Conservation (phyloP, 2,113 vertebrate species). For the mouse (Mus musculus) region DNA sequence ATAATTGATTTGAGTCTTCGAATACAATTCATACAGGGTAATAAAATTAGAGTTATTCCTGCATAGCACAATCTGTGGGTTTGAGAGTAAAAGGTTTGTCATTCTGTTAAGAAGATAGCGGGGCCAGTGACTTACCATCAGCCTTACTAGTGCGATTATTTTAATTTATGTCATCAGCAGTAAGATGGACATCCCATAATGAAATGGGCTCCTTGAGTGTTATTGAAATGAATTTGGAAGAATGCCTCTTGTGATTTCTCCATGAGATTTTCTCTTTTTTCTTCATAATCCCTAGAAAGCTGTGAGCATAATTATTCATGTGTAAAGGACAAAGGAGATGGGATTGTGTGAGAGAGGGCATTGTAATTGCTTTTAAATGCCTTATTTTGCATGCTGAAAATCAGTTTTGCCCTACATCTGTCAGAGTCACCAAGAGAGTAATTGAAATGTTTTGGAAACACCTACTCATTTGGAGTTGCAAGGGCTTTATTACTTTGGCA, state of each 20-base stretch:
- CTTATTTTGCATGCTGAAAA: background rate
- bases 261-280: background rate
- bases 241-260: background rate
- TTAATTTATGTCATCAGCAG: background rate
- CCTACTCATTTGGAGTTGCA: constrained; percentile 52
- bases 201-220: background rate
- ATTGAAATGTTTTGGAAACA: constrained; percentile 58
- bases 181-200: background rate
- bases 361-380: constrained; percentile 33
- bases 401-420: background rate
- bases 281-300: constrained; percentile 34
- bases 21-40: background rate
- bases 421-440: constrained; percentile 53
- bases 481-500: constrained; percentile 57
- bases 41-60: constrained; percentile 13
- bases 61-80: background rate
- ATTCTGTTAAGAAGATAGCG: background rate
- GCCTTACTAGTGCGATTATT: background rate
- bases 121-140: background rate
- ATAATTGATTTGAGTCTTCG: background rate
- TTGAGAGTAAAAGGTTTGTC: background rate
- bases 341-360: background rate
- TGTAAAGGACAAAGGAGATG: constrained; percentile 36
- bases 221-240: constrained; percentile 46
- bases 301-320: constrained; percentile 55